A percentile compares a stretch with the other conserved stretches of the same genome.
Evolutionary conservation across 1,140 invertebrate genomes (phyloP).

Genomic region (Papilio glaucus): DNA sequence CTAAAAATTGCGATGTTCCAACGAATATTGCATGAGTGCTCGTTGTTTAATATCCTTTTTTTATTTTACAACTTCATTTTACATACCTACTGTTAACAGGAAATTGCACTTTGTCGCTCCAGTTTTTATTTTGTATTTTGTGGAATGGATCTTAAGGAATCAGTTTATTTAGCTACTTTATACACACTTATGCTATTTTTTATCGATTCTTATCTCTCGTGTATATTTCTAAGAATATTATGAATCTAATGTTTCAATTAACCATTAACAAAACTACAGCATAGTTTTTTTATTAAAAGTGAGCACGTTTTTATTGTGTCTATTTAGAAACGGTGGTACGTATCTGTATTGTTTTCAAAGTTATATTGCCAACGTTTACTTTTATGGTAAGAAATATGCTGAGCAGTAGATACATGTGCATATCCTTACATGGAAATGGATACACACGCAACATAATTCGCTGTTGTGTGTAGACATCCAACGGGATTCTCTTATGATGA

Average conservation of each 20-base stretch:
- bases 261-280: too few relatives aligned
- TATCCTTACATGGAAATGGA: slow-evolving; percentile 25
- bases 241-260: too few relatives aligned
- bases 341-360: background rate
- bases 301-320: background rate
- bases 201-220: background rate
- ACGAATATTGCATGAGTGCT: slow-evolving; percentile 73
- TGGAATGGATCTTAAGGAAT: slow-evolving; percentile 1
- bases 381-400: slow-evolving; percentile 10
- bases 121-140: background rate
- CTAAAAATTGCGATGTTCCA: slow-evolving; percentile 75
- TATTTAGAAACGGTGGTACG: background rate
- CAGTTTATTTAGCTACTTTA: background rate
- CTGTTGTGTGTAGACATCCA: slow-evolving; percentile 43
- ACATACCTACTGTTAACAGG: slow-evolving; percentile 30
- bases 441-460: slow-evolving; percentile 31
- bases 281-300: background rate
- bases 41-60: slow-evolving; percentile 61
- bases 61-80: slow-evolving; percentile 66
- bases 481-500: slow-evolving; percentile 82
- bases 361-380: slow-evolving; percentile 5
- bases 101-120: slow-evolving; percentile 1
- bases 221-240: background rate
- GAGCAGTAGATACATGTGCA: slow-evolving; percentile 17
- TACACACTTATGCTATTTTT: background rate